Base-by-base conservation (phyloP, 2,888 invertebrate species). In the Pristionchus arcanus region DNA sequence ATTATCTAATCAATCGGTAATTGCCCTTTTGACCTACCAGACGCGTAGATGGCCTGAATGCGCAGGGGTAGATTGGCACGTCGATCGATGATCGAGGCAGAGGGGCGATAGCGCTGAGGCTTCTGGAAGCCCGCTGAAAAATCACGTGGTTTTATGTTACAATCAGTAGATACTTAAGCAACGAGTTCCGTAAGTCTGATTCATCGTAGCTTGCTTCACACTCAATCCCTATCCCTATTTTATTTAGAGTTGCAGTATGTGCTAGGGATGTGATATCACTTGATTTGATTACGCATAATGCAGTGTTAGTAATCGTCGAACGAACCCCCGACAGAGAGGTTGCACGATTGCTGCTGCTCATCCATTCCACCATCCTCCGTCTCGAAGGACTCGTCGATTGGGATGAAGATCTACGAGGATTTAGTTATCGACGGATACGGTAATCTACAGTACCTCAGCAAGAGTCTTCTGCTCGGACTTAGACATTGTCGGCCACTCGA, bases 311-410 rank as follows among this genome's bases (percentile, higher is more conserved):
- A 49, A 49, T 49, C 42, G 4, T 49, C 7, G 9, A 16, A 37
- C 9, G 16, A 4, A 85, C 87, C 87, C 7, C 42, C 49, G 42
- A 87, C 68, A 28, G 87, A 87, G 34, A 87, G 68, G 15, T 68
- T 87, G 53, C 49, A 42, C 42, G 66, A 68, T 28, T 68, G 87
- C 16, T 86, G 85, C 21, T 87, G 87, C 31, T 87, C 87, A n/a
- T 68, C 68, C 37, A 53, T 7, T 15, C 84, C 84, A 31, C 42
- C 87, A 28, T 87, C 87, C 68, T 87, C 87, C 3, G 25, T 87
- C 87, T 87, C 87, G 68, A 68, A 87, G 28, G 66, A 87, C 31
- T 87, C 87, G 53, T 87, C 87, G 53, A 87, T 66, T 19, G 87
- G 87, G 16, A 66, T 31, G 68, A 87, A 87, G 28, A 84, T 25